Evolutionary conservation across 1,140 invertebrate genomes (phyloP).

Genomic region (Drosophila sturtevanti): DNA sequence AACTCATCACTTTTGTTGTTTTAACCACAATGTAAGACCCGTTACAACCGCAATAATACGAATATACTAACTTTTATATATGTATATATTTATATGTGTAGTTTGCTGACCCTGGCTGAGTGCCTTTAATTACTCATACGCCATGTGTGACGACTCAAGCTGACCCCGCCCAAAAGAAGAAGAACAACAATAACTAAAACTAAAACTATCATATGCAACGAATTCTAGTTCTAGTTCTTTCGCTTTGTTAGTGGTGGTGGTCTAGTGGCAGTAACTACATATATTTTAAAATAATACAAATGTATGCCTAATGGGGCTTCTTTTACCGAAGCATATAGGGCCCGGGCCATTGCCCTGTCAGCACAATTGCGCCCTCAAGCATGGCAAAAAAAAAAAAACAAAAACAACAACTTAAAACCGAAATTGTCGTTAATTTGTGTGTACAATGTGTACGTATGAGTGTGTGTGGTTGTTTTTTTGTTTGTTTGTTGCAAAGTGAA

Average conservation of each 20-base stretch:
- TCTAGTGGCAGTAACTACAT: slow-evolving; percentile 33
- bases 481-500: slow-evolving; percentile 64
- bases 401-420: slow-evolving; percentile 51
- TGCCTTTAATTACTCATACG: slow-evolving; percentile 73
- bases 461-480: slow-evolving; percentile 11
- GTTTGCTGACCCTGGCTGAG: slow-evolving; percentile 52
- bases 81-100: neutral
- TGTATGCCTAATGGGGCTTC: slow-evolving; percentile 70
- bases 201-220: slow-evolving; percentile 19
- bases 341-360: slow-evolving; percentile 61
- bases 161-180: slow-evolving; percentile 43
- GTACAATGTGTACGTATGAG: neutral
- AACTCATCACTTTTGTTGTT: neutral
- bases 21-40: slow-evolving; percentile 9
- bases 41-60: slow-evolving; percentile 38
- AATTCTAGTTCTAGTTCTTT: neutral
- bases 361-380: slow-evolving; percentile 77
- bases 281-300: slow-evolving; percentile 50
- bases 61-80: neutral
- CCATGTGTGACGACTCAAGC: slow-evolving; percentile 44
- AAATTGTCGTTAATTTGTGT: slow-evolving; percentile 73
- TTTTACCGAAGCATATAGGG: slow-evolving; percentile 24
- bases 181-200: slow-evolving; percentile 30
- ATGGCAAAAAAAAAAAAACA: slow-evolving; percentile 29
- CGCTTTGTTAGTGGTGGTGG: slow-evolving; percentile 27